Evolutionary conservation across 2,888 invertebrate species (phyloP).

Genomic region (Luperina nickerlii): DNA sequence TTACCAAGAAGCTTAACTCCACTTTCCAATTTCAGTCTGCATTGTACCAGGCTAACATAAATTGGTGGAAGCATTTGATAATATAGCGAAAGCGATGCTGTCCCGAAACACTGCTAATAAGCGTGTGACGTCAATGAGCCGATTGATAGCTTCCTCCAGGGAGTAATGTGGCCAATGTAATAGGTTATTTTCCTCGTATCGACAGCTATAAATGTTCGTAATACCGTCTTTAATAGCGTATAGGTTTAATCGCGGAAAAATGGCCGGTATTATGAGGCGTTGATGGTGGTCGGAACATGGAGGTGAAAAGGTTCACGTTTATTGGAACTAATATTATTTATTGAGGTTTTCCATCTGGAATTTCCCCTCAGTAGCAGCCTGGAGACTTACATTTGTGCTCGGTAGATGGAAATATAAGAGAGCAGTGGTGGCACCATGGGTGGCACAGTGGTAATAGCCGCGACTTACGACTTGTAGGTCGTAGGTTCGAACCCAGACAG

Average conservation of each 20-base stretch:
- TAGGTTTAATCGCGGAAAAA: slow-evolving; percentile 58
- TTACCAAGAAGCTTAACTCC: slow-evolving; percentile 2
- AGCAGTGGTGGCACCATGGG: too few relatives aligned
- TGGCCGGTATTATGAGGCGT: slow-evolving; percentile 35
- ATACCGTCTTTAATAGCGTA: slow-evolving; percentile 56
- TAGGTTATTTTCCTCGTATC: slow-evolving; percentile 68
- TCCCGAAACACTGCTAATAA: slow-evolving; percentile 74
- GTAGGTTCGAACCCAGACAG: too few relatives aligned
- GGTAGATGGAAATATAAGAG: too few relatives aligned
- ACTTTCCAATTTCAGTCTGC: slow-evolving; percentile 19
- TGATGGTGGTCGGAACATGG: slow-evolving; percentile 18
- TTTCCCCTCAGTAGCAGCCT: not conserved
- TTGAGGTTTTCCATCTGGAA: not conserved
- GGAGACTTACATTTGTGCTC: too few relatives aligned
- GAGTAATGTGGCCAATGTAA: slow-evolving; percentile 65
- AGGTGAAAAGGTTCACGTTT: slow-evolving; percentile 14
- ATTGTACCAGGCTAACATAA: slow-evolving; percentile 71
- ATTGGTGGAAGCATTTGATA: slow-evolving; percentile 79
- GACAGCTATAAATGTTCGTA: slow-evolving; percentile 62
- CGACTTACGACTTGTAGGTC: too few relatives aligned
- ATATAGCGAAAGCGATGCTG: slow-evolving; percentile 71
- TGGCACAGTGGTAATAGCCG: too few relatives aligned
- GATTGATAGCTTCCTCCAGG: slow-evolving; percentile 75
- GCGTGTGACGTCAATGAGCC: slow-evolving; percentile 67
- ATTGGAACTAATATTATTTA: not conserved